Conservation (phyloP, 2,113 vertebrate genomes). For the Himantopus leucocephalus region DNA sequence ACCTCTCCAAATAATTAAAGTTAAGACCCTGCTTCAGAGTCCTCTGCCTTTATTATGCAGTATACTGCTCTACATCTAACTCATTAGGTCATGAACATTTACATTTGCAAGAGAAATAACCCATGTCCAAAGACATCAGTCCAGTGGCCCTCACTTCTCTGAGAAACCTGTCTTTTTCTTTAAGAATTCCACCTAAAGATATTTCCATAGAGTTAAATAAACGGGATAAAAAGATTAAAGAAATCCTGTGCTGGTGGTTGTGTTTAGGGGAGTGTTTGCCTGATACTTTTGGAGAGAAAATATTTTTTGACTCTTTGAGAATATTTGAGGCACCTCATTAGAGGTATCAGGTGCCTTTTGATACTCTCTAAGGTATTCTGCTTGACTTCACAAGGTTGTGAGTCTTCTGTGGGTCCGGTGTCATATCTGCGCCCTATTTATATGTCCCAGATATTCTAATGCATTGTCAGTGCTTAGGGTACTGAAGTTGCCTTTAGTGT, state of each 20-base stretch:
- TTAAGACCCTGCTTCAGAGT: not conserved
- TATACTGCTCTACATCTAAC: not conserved
- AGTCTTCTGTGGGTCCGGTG: not conserved
- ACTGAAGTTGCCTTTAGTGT: not conserved
- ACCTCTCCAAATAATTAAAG: slow-evolving; percentile 23
- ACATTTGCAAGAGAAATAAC: not conserved
- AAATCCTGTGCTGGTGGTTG: not conserved
- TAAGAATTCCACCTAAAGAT: not conserved
- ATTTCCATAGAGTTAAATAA: not conserved
- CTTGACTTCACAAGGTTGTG: not conserved
- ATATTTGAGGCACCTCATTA: not conserved
- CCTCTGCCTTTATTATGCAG: not conserved
- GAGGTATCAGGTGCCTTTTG: not conserved
- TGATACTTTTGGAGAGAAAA: not conserved
- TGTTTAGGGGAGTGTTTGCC: not conserved
- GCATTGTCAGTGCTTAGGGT: not conserved
- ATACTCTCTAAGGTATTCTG: not conserved
- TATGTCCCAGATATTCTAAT: not conserved
- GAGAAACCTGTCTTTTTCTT: not conserved
- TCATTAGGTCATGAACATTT: not conserved
- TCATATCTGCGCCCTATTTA: not conserved
- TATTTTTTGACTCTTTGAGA: not conserved
- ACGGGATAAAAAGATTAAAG: not conserved
- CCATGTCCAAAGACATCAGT: not conserved
- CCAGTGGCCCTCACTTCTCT: not conserved